Conservation (phyloP, 1,140 invertebrate genomes). For the Aphaenogaster ashmeadi region DNA sequence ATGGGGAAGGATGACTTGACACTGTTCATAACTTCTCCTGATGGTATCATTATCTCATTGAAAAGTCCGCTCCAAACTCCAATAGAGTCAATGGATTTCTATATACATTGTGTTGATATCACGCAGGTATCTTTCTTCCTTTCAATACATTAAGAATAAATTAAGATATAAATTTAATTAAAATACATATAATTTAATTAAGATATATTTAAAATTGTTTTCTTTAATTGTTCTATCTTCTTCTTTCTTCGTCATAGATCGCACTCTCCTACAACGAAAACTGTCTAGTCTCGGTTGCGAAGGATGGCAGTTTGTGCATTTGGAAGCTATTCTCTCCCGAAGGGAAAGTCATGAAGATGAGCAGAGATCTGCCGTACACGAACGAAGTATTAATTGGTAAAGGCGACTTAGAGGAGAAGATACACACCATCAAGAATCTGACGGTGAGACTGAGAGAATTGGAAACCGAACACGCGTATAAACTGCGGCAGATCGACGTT, state of each 20-base stretch:
- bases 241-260: conserved; percentile 84
- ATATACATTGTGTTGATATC: conserved; percentile 90
- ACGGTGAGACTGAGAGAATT: conserved; percentile 91
- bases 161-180: not conserved
- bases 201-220: not conserved
- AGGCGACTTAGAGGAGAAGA: conserved; percentile 90
- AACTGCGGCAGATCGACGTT: conserved; percentile 90
- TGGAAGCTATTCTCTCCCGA: conserved; percentile 95
- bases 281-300: conserved; percentile 91
- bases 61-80: conserved; percentile 93
- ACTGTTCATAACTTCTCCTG: conserved; percentile 92
- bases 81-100: conserved; percentile 90
- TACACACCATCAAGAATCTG: conserved; percentile 89
- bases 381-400: conserved; percentile 92
- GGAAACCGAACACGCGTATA: conserved; percentile 91
- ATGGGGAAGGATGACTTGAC: conserved; percentile 89
- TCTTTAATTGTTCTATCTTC: not conserved
- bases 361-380: conserved; percentile 92
- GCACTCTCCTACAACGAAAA: conserved; percentile 93
- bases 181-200: not conserved
- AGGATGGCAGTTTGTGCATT: conserved; percentile 93
- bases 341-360: conserved; percentile 90
- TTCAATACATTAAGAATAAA: not conserved
- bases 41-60: conserved; percentile 92
- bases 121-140: conserved; percentile 84